Percentiles rank a stretch among this genome's conserved stretches.
These are phyloP conservation scores for Galerucella calmariensis DNA, from an alignment of 2,888 invertebrate species.

Conservation along the genomic window DNA sequence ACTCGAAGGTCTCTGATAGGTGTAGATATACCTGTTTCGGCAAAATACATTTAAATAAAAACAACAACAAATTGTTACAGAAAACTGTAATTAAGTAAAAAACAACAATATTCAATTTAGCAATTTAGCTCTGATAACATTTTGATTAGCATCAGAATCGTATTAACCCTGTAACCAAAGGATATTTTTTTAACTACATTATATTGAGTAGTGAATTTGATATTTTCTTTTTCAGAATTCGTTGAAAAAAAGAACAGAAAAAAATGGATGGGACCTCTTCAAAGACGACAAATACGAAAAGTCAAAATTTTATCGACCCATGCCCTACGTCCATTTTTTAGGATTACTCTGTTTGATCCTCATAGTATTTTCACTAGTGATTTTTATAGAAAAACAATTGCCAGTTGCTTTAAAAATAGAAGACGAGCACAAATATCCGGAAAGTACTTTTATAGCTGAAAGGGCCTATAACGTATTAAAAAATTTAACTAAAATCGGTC, in stretches of 20 bases:
- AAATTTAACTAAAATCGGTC: conserved; percentile 72
- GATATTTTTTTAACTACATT: too few species aligned
- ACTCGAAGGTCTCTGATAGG: too few species aligned
- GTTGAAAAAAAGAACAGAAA: conserved; percentile 16
- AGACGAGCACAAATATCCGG: conserved; percentile 61
- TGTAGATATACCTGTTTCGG: too few species aligned
- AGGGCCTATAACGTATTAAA: conserved; percentile 74
- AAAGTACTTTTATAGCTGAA: conserved; percentile 70
- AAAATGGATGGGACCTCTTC: conserved; percentile 35
- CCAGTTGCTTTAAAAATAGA: conserved; percentile 68
- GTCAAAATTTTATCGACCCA: conserved; percentile 59
- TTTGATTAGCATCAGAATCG: too few species aligned
- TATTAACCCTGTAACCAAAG: too few species aligned
- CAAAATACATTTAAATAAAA: too few species aligned
- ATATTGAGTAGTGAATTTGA: background rate
- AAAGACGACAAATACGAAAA: conserved; percentile 44
- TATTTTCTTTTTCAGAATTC: conserved; percentile 30
- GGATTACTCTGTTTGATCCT: conserved; percentile 68
- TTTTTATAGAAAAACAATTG: conserved; percentile 70
- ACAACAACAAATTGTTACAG: too few species aligned
- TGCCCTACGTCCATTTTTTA: conserved; percentile 66
- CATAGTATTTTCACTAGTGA: conserved; percentile 68
- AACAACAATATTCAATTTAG: too few species aligned
- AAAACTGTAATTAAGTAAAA: too few species aligned
- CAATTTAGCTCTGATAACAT: too few species aligned